phyloP scores from a whole-genome alignment of 2,888 invertebrate genomes.

The Alcis repandata region DNA sequence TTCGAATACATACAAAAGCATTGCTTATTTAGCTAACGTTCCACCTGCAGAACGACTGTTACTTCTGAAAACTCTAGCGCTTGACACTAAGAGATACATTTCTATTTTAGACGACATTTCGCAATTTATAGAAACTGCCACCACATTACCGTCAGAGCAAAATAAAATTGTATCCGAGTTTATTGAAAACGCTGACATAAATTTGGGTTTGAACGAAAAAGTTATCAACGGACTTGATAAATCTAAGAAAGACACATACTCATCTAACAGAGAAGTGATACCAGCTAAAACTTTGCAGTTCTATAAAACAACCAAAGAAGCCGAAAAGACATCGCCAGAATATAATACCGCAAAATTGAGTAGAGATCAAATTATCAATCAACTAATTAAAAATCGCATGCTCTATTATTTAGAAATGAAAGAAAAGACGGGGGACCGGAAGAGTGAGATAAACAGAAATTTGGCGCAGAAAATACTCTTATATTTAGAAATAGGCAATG shows the following conservation, averaged over 20 bases:
- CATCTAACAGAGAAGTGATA: constrained; percentile 4
- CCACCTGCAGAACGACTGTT: constrained; percentile 62
- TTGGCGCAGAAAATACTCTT: constrained; percentile 68
- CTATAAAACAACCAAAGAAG: not conserved
- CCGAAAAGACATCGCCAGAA: not conserved
- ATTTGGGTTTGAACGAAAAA: constrained; percentile 61
- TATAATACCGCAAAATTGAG: constrained; percentile 55
- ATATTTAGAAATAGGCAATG: constrained; percentile 67
- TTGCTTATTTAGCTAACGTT: constrained; percentile 57
- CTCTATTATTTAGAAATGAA: constrained; percentile 63
- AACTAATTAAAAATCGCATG: constrained; percentile 73
- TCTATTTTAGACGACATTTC: constrained; percentile 60
- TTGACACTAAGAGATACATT: constrained; percentile 60
- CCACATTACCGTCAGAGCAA: constrained; percentile 52
- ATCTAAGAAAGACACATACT: constrained; percentile 28
- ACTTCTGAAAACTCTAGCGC: constrained; percentile 66
- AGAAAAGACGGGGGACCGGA: constrained; percentile 54
- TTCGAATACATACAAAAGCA: constrained; percentile 64
- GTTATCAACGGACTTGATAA: constrained; percentile 54
- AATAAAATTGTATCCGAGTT: constrained; percentile 61
- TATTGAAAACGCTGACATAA: constrained; percentile 57
- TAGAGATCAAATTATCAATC: constrained; percentile 70
- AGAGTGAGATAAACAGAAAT: constrained; percentile 63
- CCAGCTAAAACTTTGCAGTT: not conserved
- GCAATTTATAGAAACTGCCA: constrained; percentile 46